Conservation (phyloP, 2,797 vertebrate genomes). For the Hyperoplus lanceolatus region DNA sequence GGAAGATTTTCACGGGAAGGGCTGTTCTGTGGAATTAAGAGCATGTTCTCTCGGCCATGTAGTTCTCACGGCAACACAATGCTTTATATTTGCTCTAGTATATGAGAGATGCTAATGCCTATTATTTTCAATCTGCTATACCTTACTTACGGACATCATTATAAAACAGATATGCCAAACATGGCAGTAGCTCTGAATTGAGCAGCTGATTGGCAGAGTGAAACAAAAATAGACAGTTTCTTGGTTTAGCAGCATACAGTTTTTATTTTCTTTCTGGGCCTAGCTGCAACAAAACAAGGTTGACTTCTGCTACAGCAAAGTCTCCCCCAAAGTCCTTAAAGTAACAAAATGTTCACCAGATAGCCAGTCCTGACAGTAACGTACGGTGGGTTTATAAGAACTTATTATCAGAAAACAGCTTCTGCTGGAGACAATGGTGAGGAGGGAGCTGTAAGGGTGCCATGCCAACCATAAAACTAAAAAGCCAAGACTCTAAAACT, state of each 20-base stretch:
- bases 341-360: background rate
- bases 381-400: too few relatives aligned
- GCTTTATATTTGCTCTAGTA: background rate
- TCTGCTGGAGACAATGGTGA: background rate
- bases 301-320: too few relatives aligned
- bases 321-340: too few relatives aligned
- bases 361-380: background rate
- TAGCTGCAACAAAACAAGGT: too few relatives aligned
- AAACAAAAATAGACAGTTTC: background rate
- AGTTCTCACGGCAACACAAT: background rate
- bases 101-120: background rate
- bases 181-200: background rate
- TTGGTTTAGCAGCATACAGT: background rate
- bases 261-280: background rate
- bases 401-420: background rate
- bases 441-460: background rate
- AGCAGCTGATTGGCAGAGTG: too few relatives aligned
- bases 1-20: slow-evolving; percentile 13
- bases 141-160: background rate
- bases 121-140: background rate
- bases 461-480: background rate
- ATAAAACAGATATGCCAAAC: background rate
- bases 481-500: background rate
- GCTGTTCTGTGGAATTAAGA: slow-evolving; percentile 7
- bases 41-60: background rate